Conservation (phyloP, 2,888 invertebrate species). For the Epirrhoe tristata region DNA sequence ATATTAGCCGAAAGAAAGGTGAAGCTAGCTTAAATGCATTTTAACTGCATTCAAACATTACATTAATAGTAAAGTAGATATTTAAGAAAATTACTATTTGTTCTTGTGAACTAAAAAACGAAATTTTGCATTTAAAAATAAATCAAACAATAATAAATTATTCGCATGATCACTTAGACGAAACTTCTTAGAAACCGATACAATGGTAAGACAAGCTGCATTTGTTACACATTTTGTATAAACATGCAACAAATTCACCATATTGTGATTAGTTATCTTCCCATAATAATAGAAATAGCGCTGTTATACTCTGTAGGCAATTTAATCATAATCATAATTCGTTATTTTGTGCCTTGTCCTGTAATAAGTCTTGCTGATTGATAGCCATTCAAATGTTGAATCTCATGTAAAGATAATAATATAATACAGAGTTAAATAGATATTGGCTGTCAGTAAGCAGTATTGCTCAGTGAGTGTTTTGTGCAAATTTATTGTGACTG, state of each 20-base stretch:
- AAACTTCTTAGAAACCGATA: not conserved
- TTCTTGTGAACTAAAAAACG: constrained; percentile 4
- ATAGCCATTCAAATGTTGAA: constrained; percentile 43
- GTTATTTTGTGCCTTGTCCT: constrained; percentile 81
- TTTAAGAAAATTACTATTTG: not conserved
- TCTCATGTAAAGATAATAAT: constrained; percentile 47
- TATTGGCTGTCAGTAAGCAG: constrained; percentile 54
- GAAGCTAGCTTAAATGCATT: not conserved
- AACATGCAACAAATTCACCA: not conserved
- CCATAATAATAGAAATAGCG: constrained; percentile 14
- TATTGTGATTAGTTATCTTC: constrained; percentile 15
- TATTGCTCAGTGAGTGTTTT: constrained; percentile 68
- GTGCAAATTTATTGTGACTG: constrained; percentile 78
- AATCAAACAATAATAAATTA: not conserved
- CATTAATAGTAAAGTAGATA: not conserved
- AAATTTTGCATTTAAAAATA: constrained; percentile 4
- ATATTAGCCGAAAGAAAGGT: not conserved
- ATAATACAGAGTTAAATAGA: constrained; percentile 43
- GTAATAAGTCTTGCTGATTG: constrained; percentile 60
- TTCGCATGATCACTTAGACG: not conserved
- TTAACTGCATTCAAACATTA: not conserved
- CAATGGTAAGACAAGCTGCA: not conserved
- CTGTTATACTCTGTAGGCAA: constrained; percentile 32
- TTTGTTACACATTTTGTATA: constrained; percentile 5
- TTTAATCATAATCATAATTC: constrained; percentile 25